Base-by-base conservation (phyloP, 2,797 vertebrate genomes). In the Leuciscus waleckii region DNA sequence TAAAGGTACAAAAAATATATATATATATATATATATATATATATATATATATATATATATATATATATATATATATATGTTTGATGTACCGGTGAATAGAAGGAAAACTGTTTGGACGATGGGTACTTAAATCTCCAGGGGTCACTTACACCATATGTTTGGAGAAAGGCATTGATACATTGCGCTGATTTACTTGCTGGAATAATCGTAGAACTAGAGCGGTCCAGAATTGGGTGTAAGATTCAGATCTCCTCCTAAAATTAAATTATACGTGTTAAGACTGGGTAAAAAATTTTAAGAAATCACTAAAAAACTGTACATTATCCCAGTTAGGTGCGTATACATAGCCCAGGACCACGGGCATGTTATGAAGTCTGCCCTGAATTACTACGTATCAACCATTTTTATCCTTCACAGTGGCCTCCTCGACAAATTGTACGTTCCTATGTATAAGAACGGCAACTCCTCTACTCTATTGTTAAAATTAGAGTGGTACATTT, bases 71-170 rank as follows among this genome's bases (percentile, higher is more conserved):
- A 3, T 32, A 3, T 32, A 56, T 82, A 82, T 21, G 74, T 77
- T 5, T 82, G 65, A 37, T 82, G 79, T 11, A 23, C 79, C 6
- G 80, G 37, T 13, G 71, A 78, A 43, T 68, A 86, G 17, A 82
- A 86, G 32, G 56, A 87, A 68, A 61, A 74, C 19, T 63, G 17
- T 39, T 70, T 85, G 26, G 78, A 58, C 7, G 35, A n/a, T 23
- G 71, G 87, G 16, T 86, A 67, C 81, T 10, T 43, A 49, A 29
- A 85, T 58, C 82, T 80, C 74, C 83, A 84, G 1, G 79, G 29
- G 56, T 87, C 85, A 26, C 73, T 39, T 61, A 88, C 14, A 13
- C 67, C 67, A 74, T 87, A 85, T 70, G 32, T 35, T 21, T 41
- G 21, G 21, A 70, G 37, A 70, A 41, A 70, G 2, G 21, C 11